phyloP scores from a whole-genome alignment of 2,797 vertebrate species.

The Peromyscus nudipes region DNA sequence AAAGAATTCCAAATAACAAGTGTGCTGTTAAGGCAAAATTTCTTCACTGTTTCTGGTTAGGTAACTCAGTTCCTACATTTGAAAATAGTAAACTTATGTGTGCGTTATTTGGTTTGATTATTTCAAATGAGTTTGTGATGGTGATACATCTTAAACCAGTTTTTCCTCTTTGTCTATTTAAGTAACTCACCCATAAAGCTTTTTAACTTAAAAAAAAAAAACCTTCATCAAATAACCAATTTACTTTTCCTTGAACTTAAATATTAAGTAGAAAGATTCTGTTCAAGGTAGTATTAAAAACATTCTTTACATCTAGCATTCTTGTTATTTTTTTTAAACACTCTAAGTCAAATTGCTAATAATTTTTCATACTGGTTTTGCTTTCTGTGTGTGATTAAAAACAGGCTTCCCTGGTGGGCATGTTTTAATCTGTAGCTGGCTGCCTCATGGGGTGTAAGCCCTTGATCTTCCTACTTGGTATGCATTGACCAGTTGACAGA shows the following conservation, averaged over 20 bases:
- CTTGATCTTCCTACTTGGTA: constrained; percentile 80
- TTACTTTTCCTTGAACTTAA: constrained; percentile 54
- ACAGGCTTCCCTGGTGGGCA: constrained; percentile 65
- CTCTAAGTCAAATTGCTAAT: constrained; percentile 62
- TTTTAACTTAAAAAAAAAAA: neutral
- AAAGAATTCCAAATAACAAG: neutral
- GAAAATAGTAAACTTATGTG: neutral
- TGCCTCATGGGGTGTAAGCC: constrained; percentile 64
- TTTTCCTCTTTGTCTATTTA: constrained; percentile 61
- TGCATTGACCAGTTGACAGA: constrained; percentile 71
- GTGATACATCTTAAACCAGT: constrained; percentile 42
- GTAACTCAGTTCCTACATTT: neutral
- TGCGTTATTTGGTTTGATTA: neutral
- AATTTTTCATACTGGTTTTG: constrained; percentile 62
- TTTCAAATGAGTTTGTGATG: constrained; percentile 64
- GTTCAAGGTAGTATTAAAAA: constrained; percentile 48
- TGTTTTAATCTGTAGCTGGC: constrained; percentile 69
- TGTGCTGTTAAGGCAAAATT: neutral
- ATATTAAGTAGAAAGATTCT: constrained; percentile 45
- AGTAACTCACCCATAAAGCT: constrained; percentile 1
- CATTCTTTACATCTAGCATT: constrained; percentile 50
- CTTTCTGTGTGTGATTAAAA: constrained; percentile 73
- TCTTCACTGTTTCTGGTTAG: neutral
- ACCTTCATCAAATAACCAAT: neutral
- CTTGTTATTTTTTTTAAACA: constrained; percentile 61